Percentiles rank a stretch among this genome's conserved stretches.
These are phyloP conservation scores for Cariama cristata DNA, from an alignment of 2,113 vertebrate genomes.

Conservation along the genomic window DNA sequence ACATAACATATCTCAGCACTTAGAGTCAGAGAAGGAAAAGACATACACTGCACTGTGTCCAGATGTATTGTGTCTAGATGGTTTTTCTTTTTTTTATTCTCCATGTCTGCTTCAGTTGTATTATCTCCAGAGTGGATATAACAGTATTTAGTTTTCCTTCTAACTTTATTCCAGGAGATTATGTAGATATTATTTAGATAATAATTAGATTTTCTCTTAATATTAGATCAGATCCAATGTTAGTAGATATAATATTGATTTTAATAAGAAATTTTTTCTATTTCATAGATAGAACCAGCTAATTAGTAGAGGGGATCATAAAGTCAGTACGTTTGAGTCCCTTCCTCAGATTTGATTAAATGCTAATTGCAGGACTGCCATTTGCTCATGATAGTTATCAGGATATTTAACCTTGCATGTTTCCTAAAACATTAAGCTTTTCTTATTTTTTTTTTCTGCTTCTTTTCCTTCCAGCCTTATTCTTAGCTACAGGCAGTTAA, in stretches of 20 bases:
- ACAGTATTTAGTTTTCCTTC: not conserved
- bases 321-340: not conserved
- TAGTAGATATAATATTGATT: not conserved
- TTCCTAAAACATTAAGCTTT: not conserved
- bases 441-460: not conserved
- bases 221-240: not conserved
- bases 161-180: not conserved
- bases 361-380: not conserved
- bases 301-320: not conserved
- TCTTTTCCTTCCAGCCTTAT: not conserved
- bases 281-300: not conserved
- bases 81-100: not conserved
- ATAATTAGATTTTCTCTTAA: slow-evolving; percentile 16
- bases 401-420: not conserved
- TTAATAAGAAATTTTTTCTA: slow-evolving; percentile 27
- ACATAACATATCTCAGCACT: not conserved
- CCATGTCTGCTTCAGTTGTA: not conserved
- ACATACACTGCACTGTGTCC: not conserved
- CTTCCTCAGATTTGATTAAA: slow-evolving; percentile 27
- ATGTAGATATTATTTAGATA: slow-evolving; percentile 1
- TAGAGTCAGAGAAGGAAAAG: not conserved
- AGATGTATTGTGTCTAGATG: not conserved
- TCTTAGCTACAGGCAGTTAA: not conserved
- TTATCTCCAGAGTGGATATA: not conserved
- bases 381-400: not conserved